Conservation (phyloP, 2,113 vertebrate species). For the Drymodes brunneopygia region DNA sequence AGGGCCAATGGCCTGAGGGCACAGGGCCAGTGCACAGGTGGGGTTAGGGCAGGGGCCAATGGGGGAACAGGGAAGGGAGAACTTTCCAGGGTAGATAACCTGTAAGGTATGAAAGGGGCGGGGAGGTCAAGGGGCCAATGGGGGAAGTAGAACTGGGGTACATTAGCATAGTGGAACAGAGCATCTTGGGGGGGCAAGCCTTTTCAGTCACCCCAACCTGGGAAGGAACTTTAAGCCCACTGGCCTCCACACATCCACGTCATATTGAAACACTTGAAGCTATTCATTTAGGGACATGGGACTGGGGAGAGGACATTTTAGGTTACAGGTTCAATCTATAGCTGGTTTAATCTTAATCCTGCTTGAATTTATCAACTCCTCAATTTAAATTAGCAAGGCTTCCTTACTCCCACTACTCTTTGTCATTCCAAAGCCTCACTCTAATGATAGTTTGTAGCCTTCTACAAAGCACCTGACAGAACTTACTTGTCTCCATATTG, state of each 20-base stretch:
- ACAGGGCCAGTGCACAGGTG: too few relatives aligned
- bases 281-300: background rate
- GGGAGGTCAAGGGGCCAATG: too few relatives aligned
- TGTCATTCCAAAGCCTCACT: background rate
- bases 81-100: too few relatives aligned
- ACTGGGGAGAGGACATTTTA: background rate
- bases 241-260: background rate
- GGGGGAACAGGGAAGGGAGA: too few relatives aligned
- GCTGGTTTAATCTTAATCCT: background rate
- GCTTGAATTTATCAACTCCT: background rate
- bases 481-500: background rate
- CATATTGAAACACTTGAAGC: background rate
- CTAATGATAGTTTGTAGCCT: background rate
- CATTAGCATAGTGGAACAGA: too few relatives aligned
- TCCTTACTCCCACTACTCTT: background rate
- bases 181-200: too few relatives aligned
- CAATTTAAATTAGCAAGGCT: background rate
- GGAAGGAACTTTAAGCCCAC: too few relatives aligned
- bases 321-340: background rate
- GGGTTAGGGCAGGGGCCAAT: too few relatives aligned
- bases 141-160: too few relatives aligned
- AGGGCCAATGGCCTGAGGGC: too few relatives aligned
- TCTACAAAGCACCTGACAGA: background rate
- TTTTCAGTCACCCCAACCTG: too few relatives aligned
- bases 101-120: too few relatives aligned